Percentiles rank a stretch among this genome's conserved stretches.
These are phyloP conservation scores for Artibeus jamaicensis DNA, from an alignment of 2,797 vertebrate species.

Conservation along the genomic window DNA sequence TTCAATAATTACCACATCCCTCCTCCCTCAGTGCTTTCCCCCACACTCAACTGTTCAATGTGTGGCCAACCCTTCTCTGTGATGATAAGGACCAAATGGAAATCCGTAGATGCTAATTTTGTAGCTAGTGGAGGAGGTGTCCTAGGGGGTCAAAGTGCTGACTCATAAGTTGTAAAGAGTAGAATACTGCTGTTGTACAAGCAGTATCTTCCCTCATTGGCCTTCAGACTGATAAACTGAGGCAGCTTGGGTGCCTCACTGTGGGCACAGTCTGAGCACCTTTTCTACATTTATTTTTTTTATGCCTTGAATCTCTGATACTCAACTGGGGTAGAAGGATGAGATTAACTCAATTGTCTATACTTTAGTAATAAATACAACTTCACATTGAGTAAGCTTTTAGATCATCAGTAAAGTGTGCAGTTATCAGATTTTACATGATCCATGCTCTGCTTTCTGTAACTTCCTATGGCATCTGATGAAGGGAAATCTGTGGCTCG, in stretches of 20 bases:
- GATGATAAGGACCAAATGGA: constrained; percentile 1
- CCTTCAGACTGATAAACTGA: neutral
- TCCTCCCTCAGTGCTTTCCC: neutral
- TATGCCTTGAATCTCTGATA: neutral
- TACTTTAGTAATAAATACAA: constrained; percentile 25
- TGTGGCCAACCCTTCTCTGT: neutral
- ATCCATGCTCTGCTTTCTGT: neutral
- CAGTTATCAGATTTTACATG: constrained; percentile 14
- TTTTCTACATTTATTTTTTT: neutral
- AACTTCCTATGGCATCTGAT: constrained; percentile 5
- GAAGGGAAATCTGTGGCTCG: neutral
- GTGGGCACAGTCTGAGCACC: neutral
- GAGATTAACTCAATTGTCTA: neutral
- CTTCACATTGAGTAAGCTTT: neutral
- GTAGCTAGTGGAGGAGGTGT: neutral
- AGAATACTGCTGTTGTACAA: neutral
- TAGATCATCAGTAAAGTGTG: constrained; percentile 2
- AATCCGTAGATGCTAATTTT: constrained; percentile 29
- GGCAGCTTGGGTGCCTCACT: neutral
- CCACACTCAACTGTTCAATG: neutral
- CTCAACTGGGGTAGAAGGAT: neutral
- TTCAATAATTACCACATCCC: constrained; percentile 48
- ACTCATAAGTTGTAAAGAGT: neutral
- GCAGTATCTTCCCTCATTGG: neutral
- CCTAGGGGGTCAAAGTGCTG: neutral